These are phyloP conservation scores for Agonopterix alstromeriana DNA, from an alignment of 2,888 invertebrate species.

Conservation along the genomic window DNA sequence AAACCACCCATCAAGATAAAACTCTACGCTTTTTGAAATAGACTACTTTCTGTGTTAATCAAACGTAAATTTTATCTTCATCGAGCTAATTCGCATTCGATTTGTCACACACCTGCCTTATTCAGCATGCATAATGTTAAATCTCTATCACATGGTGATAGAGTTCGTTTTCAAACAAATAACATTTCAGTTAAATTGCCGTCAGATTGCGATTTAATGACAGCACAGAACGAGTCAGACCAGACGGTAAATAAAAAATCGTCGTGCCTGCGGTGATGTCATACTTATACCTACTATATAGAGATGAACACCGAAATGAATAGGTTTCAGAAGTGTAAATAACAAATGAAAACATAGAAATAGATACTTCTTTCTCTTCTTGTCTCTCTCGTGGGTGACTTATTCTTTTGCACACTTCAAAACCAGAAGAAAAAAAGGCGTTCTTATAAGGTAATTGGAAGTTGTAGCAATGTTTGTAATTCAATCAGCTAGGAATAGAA, in stretches of 20 bases:
- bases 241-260: slow-evolving; percentile 45
- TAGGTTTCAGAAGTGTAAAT: too few species aligned
- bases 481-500: too few species aligned
- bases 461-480: too few species aligned
- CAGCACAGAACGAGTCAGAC: slow-evolving; percentile 28
- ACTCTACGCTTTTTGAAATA: background rate
- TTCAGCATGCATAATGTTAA: slow-evolving; percentile 10
- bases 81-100: slow-evolving; percentile 34
- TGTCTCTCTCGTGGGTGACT: too few species aligned
- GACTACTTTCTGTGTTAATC: background rate
- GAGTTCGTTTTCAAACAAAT: slow-evolving; percentile 22
- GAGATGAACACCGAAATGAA: too few species aligned
- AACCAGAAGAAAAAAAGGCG: too few species aligned
- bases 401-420: too few species aligned
- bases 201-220: slow-evolving; percentile 39
- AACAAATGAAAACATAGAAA: too few species aligned
- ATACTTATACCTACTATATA: slow-evolving; percentile 16
- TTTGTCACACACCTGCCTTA: slow-evolving; percentile 34
- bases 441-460: too few species aligned
- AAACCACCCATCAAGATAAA: too few species aligned
- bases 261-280: slow-evolving; percentile 44
- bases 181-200: slow-evolving; percentile 10
- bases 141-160: slow-evolving; percentile 12
- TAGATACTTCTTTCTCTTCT: too few species aligned
- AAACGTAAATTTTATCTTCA: background rate